Evolutionary conservation across 2,113 vertebrate genomes (phyloP).

Genomic region (Panthera tigris): DNA sequence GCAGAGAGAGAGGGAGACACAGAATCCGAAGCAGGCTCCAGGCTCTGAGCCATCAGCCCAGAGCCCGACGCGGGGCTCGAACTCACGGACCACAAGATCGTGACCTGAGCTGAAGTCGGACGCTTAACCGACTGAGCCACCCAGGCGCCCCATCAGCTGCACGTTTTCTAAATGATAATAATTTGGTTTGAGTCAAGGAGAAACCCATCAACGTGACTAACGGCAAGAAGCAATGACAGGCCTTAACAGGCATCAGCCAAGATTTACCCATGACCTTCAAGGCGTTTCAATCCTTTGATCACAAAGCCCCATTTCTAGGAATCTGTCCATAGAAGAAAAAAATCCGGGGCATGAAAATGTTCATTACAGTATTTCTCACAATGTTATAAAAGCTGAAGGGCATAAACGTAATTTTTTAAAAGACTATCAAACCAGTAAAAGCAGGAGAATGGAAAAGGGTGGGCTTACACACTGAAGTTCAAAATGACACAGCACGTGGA

Average conservation of each 20-base stretch:
- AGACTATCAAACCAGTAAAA: neutral
- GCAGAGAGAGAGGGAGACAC: no score
- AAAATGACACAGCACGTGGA: neutral
- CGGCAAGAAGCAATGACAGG: fast-evolving
- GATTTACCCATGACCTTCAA: neutral
- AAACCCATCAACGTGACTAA: fast-evolving
- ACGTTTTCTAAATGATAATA: neutral
- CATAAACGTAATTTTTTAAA: neutral
- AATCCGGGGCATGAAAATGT: neutral
- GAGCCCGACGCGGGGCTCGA: no score
- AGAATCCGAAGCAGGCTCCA: no score
- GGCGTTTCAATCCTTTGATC: neutral
- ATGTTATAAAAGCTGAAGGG: neutral
- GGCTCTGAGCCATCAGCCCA: no score
- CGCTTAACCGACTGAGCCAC: no score
- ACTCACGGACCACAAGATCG: no score
- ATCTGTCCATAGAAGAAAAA: neutral
- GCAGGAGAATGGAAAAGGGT: neutral
- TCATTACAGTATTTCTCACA: neutral
- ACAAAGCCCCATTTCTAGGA: neutral
- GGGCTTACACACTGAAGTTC: fast-evolving
- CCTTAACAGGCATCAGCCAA: fast-evolving
- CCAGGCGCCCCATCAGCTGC: neutral
- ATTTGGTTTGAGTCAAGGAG: neutral
- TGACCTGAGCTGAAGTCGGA: no score